phyloP scores from a whole-genome alignment of 2,113 vertebrate species.

The Phyllostomus discolor region DNA sequence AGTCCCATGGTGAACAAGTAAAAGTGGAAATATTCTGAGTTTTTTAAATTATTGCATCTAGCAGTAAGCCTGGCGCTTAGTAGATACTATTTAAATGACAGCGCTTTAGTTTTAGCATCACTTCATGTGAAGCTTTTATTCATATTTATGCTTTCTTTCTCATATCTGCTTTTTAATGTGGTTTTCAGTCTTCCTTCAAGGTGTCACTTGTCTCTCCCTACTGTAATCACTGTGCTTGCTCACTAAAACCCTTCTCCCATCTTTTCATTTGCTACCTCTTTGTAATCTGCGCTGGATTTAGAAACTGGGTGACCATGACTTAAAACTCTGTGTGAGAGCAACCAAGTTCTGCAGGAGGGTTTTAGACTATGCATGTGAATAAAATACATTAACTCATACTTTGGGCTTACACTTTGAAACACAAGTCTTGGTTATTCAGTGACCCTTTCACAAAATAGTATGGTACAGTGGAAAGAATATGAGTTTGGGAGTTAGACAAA shows the following conservation, averaged over 20 bases:
- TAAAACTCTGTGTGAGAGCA: not conserved
- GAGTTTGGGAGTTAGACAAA: not conserved
- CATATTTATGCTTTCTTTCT: not conserved
- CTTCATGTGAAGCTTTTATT: not conserved
- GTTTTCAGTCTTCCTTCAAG: not conserved
- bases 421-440: not conserved
- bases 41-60: not conserved
- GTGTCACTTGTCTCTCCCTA: not conserved
- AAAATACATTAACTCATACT: not conserved
- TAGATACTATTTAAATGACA: not conserved
- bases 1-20: not conserved
- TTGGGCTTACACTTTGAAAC: not conserved
- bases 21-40: not conserved
- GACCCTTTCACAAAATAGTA: not conserved
- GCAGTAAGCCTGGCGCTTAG: not conserved
- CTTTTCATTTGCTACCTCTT: not conserved
- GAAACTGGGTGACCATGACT: not conserved
- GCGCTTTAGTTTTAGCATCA: not conserved
- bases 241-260: not conserved
- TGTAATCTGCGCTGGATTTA: slow-evolving; percentile 4
- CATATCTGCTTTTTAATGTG: not conserved
- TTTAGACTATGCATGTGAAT: not conserved
- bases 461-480: not conserved
- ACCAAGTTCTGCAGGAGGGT: not conserved
- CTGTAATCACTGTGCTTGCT: not conserved